Conservation (phyloP, 2,797 vertebrate species). For the Poliocrania exsul region DNA sequence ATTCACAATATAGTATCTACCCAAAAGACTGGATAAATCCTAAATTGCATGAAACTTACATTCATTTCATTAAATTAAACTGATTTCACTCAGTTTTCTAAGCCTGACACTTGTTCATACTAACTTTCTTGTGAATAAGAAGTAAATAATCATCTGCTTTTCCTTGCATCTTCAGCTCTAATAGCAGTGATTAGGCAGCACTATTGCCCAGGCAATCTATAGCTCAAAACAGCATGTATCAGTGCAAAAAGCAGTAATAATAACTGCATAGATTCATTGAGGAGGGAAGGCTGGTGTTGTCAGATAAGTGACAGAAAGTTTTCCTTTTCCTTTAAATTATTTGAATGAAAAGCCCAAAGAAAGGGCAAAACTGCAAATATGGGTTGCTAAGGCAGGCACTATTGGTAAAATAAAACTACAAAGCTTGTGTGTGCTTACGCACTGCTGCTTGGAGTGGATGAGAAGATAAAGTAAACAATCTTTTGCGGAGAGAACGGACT, state of each 20-base stretch:
- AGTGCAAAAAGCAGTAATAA: slow-evolving; percentile 26
- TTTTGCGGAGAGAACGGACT: no score
- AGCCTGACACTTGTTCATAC: background rate
- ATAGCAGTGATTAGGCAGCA: slow-evolving; percentile 41
- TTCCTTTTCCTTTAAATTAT: slow-evolving; percentile 43
- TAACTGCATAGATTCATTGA: slow-evolving; percentile 8
- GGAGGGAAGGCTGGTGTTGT: slow-evolving; percentile 10
- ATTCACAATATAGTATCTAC: background rate
- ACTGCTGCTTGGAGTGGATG: background rate
- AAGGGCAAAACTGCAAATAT: background rate
- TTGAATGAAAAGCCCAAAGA: slow-evolving; percentile 39
- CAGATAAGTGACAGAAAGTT: slow-evolving; percentile 59
- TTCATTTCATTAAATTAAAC: slow-evolving; percentile 17
- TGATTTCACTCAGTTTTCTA: background rate
- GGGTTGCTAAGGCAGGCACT: background rate
- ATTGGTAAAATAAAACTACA: background rate
- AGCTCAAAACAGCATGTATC: slow-evolving; percentile 56
- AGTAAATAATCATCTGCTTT: background rate
- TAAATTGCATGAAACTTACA: background rate
- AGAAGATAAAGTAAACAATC: no score
- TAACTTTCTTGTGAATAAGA: background rate
- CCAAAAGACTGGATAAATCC: background rate
- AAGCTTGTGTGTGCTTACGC: background rate
- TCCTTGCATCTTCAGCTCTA: background rate
- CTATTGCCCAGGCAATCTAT: background rate